Conservation (phyloP, 2,797 vertebrate species). For the Sebastes iracundus region DNA sequence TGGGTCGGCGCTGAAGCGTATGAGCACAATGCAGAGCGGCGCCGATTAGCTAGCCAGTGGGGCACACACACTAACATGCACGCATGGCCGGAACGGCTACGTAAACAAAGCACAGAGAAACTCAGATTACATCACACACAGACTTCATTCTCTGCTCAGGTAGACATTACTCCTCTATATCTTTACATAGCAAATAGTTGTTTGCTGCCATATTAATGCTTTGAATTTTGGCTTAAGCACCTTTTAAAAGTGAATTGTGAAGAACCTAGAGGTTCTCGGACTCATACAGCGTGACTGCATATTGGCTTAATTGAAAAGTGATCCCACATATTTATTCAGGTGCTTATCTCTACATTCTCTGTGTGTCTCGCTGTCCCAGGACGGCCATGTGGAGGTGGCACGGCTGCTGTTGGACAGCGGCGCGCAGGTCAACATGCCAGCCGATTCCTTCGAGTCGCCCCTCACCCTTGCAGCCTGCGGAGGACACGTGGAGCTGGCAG, state of each 20-base stretch:
- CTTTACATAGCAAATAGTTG: no score
- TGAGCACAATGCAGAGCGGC: no score
- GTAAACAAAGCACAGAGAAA: no score
- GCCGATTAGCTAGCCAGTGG: no score
- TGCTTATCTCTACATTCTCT: constrained; percentile 83
- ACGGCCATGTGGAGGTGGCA: constrained; percentile 98
- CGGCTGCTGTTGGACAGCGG: constrained; percentile 98
- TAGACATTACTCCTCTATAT: no score
- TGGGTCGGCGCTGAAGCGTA: no score
- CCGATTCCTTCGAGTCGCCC: constrained; percentile 97
- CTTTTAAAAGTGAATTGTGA: background rate
- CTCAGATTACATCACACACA: no score
- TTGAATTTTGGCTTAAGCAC: no score
- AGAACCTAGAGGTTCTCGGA: background rate
- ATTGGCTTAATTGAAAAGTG: background rate
- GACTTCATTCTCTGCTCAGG: no score
- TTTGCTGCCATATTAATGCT: no score
- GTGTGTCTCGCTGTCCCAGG: constrained; percentile 88
- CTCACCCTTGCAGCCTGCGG: constrained; percentile 97
- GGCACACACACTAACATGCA: no score
- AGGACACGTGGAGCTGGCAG: constrained; percentile 96
- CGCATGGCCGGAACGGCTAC: no score
- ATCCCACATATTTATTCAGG: constrained; percentile 61
- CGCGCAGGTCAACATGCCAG: constrained; percentile 99
- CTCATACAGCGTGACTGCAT: background rate